Percentiles rank a stretch among this genome's conserved stretches.
These are phyloP conservation scores for Benthosema pterotum DNA, from an alignment of 2,797 vertebrate species.

Conservation along the genomic window DNA sequence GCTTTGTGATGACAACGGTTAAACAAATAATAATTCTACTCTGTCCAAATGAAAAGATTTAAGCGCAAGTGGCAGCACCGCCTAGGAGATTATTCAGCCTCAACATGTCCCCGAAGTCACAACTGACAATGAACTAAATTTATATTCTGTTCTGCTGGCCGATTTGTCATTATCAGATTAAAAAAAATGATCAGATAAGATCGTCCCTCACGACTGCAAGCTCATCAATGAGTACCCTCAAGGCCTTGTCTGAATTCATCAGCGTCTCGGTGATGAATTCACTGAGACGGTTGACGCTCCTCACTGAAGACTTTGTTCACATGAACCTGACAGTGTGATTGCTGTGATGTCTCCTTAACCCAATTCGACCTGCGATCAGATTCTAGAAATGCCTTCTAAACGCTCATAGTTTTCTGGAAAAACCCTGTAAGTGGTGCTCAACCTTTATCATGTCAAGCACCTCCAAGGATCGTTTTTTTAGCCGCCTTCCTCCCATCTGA, in stretches of 20 bases:
- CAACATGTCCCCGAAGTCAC: conserved; percentile 28
- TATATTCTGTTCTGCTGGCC: conserved; percentile 32
- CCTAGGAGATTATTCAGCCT: conserved; percentile 6
- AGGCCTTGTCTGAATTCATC: conserved; percentile 63
- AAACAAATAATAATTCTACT: too few species aligned
- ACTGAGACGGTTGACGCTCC: not conserved
- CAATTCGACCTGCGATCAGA: too few species aligned
- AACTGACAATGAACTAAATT: conserved; percentile 27
- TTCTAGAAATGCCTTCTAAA: too few species aligned
- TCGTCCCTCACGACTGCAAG: conserved; percentile 30
- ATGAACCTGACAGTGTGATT: conserved; percentile 35
- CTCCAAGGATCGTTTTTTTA: too few species aligned
- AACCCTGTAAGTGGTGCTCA: too few species aligned
- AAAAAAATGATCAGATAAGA: conserved; percentile 55
- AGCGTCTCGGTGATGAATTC: conserved; percentile 29
- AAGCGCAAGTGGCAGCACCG: too few species aligned
- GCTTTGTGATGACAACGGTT: too few species aligned
- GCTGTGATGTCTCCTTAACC: not conserved
- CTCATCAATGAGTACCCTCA: conserved; percentile 50
- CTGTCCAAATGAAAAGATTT: too few species aligned
- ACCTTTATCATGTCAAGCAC: too few species aligned
- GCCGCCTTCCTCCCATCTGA: too few species aligned
- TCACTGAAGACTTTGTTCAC: conserved; percentile 51
- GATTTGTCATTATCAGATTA: conserved; percentile 54
- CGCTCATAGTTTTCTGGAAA: too few species aligned